Base-by-base conservation (phyloP, 2,113 vertebrate genomes). In the Spea multiplicata region DNA sequence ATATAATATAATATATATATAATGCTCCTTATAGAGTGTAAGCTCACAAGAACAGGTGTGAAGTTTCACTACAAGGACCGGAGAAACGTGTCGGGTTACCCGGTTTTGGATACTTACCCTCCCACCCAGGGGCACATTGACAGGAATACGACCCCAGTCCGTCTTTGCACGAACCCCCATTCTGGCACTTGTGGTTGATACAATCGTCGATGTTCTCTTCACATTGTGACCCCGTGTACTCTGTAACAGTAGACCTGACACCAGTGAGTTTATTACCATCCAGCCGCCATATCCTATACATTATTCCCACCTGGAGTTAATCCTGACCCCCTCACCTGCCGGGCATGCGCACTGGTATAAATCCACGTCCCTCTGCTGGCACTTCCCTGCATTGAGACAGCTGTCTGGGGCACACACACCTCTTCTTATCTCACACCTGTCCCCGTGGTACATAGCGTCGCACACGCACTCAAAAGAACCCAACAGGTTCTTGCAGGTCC, bases 381-480 rank as follows among this genome's bases (percentile, higher is more conserved):
- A 90, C 46, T 82, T 87, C 6, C 88, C 83, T 0, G 83, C 84
- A 0, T 88, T 80, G 4, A 50, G 61, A 72, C 89, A 90, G 64
- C 73, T 73, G 1, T 47, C 44, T 0, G 74, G 0, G 3, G 78
- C 48, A 13, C 88, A 90, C 48, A 75, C 77, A 4, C 86, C 87
- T 3, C 68, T 73, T 30, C n/a, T 66, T 53, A 88, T 82, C 65
- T 82, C 75, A 50, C 88, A 91, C 69, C 3, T 72, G 0, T 71
- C 57, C 2, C 82, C 87, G 3, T 81, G 80, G 57, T 8, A 79
- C 12, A 81, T 81, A 1, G 71, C 7, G 0, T 84, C 83, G 76
- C 88, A 91, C 74, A 84, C 17, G 30, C 88, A 90, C 14, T 61
- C 82, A 82, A 86, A 91, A 16, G 86, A 88, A 3, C 89, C 89